phyloP scores from a whole-genome alignment of 92 coral and sea anemone species.

The Porites cylindrica region DNA sequence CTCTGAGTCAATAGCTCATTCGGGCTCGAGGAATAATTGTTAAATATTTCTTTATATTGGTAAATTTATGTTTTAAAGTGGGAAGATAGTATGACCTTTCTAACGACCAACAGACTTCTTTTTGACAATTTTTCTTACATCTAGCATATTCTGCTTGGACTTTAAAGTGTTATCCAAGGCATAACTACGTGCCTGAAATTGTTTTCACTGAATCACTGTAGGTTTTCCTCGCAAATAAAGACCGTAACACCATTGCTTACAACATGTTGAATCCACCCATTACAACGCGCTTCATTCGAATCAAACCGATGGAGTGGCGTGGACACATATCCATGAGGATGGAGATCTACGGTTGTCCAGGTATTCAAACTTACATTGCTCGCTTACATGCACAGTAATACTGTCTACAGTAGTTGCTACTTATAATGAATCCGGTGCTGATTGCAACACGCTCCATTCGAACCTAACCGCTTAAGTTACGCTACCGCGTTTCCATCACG shows the following conservation, averaged over 20 bases:
- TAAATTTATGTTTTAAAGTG: too few relatives aligned
- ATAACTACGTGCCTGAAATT: too few relatives aligned
- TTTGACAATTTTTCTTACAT: background rate
- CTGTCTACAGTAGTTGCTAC: background rate
- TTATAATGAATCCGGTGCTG: background rate
- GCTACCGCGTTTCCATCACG: background rate
- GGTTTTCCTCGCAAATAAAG: slow-evolving; percentile 9
- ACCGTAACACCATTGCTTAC: slow-evolving; percentile 1
- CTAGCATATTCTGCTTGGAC: background rate
- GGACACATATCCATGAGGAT: slow-evolving; percentile 9
- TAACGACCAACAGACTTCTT: too few relatives aligned
- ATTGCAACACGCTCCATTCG: slow-evolving; percentile 14
- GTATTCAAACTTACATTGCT: background rate
- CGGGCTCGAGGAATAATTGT: too few relatives aligned
- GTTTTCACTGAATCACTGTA: background rate
- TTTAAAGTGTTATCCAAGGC: too few relatives aligned
- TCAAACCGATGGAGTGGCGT: slow-evolving; percentile 7
- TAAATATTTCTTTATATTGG: too few relatives aligned
- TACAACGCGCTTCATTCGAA: slow-evolving; percentile 4
- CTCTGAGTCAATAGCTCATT: too few relatives aligned
- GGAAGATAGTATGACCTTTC: too few relatives aligned
- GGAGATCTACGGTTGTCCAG: slow-evolving; percentile 37
- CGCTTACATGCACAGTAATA: background rate
- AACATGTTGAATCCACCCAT: slow-evolving; percentile 9
- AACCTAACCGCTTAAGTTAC: background rate